Evolutionary conservation across 2,888 invertebrate genomes (phyloP).

Genomic region (Aspidiotus destructor): DNA sequence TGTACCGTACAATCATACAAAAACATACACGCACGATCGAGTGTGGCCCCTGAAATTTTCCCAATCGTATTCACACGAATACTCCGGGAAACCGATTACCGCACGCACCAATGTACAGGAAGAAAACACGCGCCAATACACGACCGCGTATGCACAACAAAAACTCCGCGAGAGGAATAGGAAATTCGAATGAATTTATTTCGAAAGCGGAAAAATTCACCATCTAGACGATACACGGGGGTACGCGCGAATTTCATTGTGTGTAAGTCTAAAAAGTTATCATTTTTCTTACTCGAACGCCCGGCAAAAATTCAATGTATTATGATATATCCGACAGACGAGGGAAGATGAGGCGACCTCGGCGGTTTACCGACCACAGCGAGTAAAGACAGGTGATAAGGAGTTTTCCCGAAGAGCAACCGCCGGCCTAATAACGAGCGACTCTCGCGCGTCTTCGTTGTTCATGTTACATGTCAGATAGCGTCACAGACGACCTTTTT

Average conservation of each 20-base stretch:
- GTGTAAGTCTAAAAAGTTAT: neutral
- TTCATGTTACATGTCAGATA: conserved; percentile 9
- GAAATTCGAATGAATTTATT: too few species aligned
- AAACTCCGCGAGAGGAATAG: neutral
- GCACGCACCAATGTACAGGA: too few species aligned
- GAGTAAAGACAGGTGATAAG: conserved; percentile 23
- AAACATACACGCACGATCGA: too few species aligned
- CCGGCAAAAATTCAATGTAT: too few species aligned
- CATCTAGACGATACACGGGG: neutral
- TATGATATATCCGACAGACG: conserved; percentile 3
- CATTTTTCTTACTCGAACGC: too few species aligned
- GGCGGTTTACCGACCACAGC: conserved; percentile 7
- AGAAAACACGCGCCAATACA: neutral
- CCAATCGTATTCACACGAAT: too few species aligned
- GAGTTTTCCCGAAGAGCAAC: conserved; percentile 7
- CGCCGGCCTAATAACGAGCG: neutral
- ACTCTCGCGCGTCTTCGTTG: neutral
- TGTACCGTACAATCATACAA: too few species aligned
- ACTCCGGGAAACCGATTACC: too few species aligned
- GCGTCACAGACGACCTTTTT: conserved; percentile 19
- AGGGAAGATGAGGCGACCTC: conserved; percentile 10
- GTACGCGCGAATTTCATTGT: conserved; percentile 11
- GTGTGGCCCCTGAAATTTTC: too few species aligned
- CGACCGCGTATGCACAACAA: neutral
- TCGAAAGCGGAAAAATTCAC: too few species aligned